Evolutionary conservation across 2,113 vertebrate genomes (phyloP).

Genomic region (Rhabdomys dilectus): DNA sequence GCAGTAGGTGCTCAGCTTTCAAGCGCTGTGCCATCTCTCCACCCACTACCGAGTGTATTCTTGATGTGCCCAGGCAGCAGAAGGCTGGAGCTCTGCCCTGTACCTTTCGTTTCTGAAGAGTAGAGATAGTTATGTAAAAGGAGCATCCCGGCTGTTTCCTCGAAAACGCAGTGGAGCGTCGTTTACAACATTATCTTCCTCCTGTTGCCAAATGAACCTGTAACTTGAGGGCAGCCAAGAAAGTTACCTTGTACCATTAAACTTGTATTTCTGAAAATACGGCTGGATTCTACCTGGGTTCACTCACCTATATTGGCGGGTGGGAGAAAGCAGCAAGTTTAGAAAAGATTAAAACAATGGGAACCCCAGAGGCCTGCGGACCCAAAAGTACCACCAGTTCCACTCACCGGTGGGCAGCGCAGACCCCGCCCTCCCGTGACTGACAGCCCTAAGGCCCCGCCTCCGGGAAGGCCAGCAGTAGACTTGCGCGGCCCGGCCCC

Average conservation of each 20-base stretch:
- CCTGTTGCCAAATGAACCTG: background rate
- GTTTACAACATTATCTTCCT: background rate
- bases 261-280: background rate
- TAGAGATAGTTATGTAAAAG: background rate
- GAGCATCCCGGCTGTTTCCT: background rate
- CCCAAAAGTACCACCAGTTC: fast-evolving
- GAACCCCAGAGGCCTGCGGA: background rate
- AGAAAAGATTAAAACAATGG: background rate
- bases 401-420: background rate
- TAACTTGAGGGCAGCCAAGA: background rate
- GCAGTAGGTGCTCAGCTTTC: background rate
- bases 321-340: background rate
- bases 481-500: fast-evolving
- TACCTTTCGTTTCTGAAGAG: background rate
- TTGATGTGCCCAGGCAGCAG: background rate
- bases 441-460: background rate
- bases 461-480: fast-evolving
- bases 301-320: background rate
- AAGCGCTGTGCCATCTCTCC: background rate
- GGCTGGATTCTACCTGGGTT: background rate
- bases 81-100: background rate
- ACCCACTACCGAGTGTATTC: too few relatives aligned
- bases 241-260: background rate
- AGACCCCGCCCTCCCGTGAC: background rate
- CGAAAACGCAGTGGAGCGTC: background rate